phyloP scores from a whole-genome alignment of 2,888 invertebrate species.

The Campaea margaritaria region DNA sequence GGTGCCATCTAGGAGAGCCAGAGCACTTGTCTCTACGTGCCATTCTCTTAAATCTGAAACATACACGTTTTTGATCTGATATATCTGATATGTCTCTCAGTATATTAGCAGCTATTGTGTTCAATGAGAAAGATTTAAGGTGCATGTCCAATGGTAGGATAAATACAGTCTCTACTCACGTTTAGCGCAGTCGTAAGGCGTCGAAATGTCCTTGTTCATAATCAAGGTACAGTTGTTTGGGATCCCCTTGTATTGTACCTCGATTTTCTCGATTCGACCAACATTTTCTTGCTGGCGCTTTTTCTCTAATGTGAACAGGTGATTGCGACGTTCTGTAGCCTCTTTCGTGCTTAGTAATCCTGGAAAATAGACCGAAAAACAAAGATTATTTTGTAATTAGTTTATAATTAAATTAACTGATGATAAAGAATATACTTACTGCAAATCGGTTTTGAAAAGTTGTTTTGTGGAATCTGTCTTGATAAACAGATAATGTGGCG shows the following conservation, averaged over 20 bases:
- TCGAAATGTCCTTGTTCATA: constrained; percentile 97
- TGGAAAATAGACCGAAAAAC: constrained; percentile 47
- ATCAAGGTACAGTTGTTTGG: constrained; percentile 90
- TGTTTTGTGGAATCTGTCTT: constrained; percentile 54
- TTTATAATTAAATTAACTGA: background rate
- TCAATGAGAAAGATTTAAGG: too few species aligned
- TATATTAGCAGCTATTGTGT: too few species aligned
- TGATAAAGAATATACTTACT: constrained; percentile 38
- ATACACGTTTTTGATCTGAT: background rate
- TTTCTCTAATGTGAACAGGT: constrained; percentile 91
- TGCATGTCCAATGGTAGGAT: background rate
- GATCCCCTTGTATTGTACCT: constrained; percentile 91
- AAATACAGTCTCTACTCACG: constrained; percentile 83
- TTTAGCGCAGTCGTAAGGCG: constrained; percentile 96
- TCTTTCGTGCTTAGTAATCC: constrained; percentile 81
- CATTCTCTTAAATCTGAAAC: constrained; percentile 90
- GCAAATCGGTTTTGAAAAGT: constrained; percentile 45
- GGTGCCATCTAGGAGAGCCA: constrained; percentile 92
- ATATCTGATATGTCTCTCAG: too few species aligned
- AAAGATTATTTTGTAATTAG: constrained; percentile 3
- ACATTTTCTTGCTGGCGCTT: constrained; percentile 89
- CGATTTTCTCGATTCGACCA: constrained; percentile 96
- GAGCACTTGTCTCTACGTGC: constrained; percentile 88
- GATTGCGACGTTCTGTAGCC: constrained; percentile 85
- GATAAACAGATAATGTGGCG: constrained; percentile 58